phyloP scores from a whole-genome alignment of 2,797 vertebrate genomes.

The Clarias platycephalus region DNA sequence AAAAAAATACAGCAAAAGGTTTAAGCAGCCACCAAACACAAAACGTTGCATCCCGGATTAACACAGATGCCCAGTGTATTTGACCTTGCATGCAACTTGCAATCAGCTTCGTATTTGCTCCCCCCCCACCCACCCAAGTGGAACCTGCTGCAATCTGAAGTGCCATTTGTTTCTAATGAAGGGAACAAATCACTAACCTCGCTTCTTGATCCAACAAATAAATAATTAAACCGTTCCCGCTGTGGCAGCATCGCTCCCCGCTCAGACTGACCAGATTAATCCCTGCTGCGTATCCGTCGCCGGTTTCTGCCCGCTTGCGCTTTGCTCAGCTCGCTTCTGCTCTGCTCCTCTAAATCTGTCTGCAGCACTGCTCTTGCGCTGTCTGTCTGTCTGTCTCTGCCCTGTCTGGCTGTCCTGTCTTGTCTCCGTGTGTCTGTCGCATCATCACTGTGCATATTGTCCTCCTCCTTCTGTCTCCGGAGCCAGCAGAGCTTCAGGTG shows the following conservation, averaged over 20 bases:
- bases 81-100: conserved; percentile 57
- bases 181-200: conserved; percentile 65
- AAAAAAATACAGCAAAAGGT: neutral
- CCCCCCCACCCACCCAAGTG: conserved; percentile 3
- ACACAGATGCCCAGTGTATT: conserved; percentile 57
- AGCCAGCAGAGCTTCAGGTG: conserved; percentile 65
- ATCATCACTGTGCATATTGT: conserved; percentile 59
- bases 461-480: conserved; percentile 58
- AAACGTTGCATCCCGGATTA: conserved; percentile 50
- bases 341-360: conserved; percentile 43
- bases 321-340: conserved; percentile 48
- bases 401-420: conserved; percentile 28
- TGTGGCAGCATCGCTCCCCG: conserved; percentile 41
- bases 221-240: neutral
- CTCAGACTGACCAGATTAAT: conserved; percentile 42
- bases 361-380: conserved; percentile 34
- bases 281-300: conserved; percentile 66
- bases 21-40: conserved; percentile 64
- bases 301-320: conserved; percentile 66
- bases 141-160: conserved; percentile 43
- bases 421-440: conserved; percentile 27
- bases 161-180: conserved; percentile 59
- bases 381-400: conserved; percentile 30
- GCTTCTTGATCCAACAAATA: conserved; percentile 40
- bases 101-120: conserved; percentile 28